phyloP scores from a whole-genome alignment of 53 echinoderm and acorn worm species.

The Paracentrotus lividus region DNA sequence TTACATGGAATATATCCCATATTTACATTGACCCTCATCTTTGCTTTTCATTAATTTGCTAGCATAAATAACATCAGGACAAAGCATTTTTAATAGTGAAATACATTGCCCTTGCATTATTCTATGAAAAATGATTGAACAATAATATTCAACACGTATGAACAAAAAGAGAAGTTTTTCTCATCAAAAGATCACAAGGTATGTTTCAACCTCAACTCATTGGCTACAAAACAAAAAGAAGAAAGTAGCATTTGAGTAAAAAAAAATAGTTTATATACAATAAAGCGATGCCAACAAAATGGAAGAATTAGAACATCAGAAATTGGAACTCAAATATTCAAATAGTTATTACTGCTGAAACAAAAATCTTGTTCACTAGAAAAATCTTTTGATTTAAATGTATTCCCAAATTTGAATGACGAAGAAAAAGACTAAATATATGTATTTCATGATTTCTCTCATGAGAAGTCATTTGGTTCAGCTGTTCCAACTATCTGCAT shows the following conservation, averaged over 20 bases:
- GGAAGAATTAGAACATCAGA: too few species aligned
- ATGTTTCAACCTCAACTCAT: neutral
- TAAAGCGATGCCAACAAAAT: too few species aligned
- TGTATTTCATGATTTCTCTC: too few species aligned
- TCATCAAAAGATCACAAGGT: neutral
- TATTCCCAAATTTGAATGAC: too few species aligned
- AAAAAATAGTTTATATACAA: too few species aligned
- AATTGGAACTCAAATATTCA: too few species aligned
- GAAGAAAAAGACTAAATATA: too few species aligned
- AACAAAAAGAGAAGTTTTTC: neutral
- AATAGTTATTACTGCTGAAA: too few species aligned
- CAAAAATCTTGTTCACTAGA: too few species aligned
- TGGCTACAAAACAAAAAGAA: neutral
- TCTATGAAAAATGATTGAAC: neutral
- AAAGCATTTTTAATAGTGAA: neutral
- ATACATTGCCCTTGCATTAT: neutral
- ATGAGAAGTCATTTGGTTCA: too few species aligned
- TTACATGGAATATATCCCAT: neutral
- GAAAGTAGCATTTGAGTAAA: neutral
- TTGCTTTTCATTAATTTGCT: neutral
- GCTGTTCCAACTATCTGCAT: too few species aligned
- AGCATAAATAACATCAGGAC: neutral
- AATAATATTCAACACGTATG: neutral
- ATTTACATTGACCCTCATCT: neutral
- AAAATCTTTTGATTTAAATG: too few species aligned